A percentile compares a stretch with the other conserved stretches of the same genome.
Evolutionary conservation across 2,113 vertebrate species (phyloP).

Genomic region (Eulacestoma nigropectus): DNA sequence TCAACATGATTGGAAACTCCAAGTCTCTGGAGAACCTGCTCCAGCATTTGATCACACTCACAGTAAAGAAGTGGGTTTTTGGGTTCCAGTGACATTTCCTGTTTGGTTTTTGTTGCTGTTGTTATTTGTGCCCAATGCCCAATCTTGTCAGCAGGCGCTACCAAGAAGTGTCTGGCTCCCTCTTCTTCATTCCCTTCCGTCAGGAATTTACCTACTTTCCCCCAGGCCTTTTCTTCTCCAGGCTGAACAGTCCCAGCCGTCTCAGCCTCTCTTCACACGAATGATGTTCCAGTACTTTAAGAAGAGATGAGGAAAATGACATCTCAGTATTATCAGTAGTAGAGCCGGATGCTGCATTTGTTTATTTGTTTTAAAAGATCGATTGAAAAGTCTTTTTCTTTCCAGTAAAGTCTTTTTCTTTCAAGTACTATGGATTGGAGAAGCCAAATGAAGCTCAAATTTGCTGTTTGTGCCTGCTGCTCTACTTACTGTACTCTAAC

Average conservation of each 20-base stretch:
- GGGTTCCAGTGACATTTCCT: neutral
- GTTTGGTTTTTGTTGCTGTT: neutral
- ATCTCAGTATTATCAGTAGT: neutral
- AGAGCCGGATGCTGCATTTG: neutral
- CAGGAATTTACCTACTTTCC: neutral
- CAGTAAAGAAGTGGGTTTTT: neutral
- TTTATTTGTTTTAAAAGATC: neutral
- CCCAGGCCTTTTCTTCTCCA: neutral
- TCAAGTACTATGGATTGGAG: neutral
- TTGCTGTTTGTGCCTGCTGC: neutral
- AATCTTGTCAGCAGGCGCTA: neutral
- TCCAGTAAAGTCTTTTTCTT: neutral
- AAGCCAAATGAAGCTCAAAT: neutral
- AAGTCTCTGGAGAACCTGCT: neutral
- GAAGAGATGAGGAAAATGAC: neutral
- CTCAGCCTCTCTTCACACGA: neutral
- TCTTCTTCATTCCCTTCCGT: neutral
- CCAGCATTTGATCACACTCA: neutral
- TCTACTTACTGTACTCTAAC: neutral
- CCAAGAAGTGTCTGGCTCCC: neutral
- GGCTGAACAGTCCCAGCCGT: neutral
- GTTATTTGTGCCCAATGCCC: neutral
- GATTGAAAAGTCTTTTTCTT: neutral
- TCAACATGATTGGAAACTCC: too few relatives aligned
- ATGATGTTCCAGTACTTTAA: neutral